A percentile compares a stretch with the other conserved stretches of the same genome.
These are phyloP conservation scores for Crotalus tigris DNA, from an alignment of 2,113 vertebrate species.

Conservation along the genomic window DNA sequence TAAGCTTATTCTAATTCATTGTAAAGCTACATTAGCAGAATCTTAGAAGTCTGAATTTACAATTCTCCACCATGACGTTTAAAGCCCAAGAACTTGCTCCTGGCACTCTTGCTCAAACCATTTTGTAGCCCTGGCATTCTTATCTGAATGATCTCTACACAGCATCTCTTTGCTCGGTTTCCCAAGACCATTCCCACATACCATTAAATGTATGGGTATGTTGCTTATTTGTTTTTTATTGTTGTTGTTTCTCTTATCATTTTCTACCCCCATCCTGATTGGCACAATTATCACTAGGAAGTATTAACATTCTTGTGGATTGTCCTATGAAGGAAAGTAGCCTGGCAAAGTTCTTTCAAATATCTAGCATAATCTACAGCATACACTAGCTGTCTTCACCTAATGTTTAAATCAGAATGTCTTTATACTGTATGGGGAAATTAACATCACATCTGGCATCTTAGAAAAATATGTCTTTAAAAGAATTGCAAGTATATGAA, in stretches of 20 bases:
- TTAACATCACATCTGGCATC: background rate
- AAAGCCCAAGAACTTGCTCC: background rate
- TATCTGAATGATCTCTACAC: background rate
- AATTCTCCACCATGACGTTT: background rate
- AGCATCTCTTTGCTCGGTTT: background rate
- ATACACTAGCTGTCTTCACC: background rate
- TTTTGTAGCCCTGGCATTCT: background rate
- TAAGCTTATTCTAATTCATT: background rate
- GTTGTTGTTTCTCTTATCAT: background rate
- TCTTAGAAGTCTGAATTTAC: background rate
- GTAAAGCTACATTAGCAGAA: background rate
- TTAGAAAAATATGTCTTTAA: conserved; percentile 9
- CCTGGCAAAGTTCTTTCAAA: background rate
- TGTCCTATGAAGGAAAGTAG: background rate
- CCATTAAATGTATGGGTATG: background rate
- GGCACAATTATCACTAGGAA: background rate
- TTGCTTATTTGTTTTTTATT: background rate
- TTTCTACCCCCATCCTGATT: background rate
- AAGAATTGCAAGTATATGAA: background rate
- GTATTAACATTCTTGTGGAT: background rate
- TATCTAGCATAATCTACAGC: background rate
- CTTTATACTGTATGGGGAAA: conserved; percentile 11
- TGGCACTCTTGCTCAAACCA: background rate
- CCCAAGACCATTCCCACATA: background rate
- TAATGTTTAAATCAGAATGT: background rate